Percentiles rank a stretch among this genome's conserved stretches.
These are phyloP conservation scores for Gephyroberyx darwinii DNA, from an alignment of 2,797 vertebrate genomes.

Conservation along the genomic window DNA sequence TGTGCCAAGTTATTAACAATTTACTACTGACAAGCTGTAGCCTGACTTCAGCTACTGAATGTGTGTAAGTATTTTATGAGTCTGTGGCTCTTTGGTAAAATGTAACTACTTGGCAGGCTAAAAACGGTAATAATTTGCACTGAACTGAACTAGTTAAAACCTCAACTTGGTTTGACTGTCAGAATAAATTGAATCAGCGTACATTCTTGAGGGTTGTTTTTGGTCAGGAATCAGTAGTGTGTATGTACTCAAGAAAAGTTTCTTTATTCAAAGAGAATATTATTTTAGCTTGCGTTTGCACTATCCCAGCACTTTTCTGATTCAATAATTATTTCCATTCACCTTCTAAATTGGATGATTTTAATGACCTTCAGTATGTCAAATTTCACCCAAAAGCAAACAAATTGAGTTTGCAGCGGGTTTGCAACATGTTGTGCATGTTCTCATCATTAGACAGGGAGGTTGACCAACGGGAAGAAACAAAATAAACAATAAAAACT, in stretches of 20 bases:
- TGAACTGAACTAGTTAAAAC: constrained; percentile 4
- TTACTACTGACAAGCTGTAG: constrained; percentile 38
- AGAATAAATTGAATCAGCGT: constrained; percentile 11
- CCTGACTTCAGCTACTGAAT: constrained; percentile 37
- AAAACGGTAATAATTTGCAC: constrained; percentile 30
- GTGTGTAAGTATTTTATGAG: constrained; percentile 16
- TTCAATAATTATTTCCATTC: no score
- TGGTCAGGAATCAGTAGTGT: constrained; percentile 6
- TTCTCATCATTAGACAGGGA: no score
- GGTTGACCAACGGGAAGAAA: neutral
- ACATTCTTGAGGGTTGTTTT: constrained; percentile 26
- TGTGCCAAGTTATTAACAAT: constrained; percentile 29
- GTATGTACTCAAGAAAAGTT: neutral
- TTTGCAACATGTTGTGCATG: no score
- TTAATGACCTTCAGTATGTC: neutral
- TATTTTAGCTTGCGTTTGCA: neutral
- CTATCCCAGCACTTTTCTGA: no score
- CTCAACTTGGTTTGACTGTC: constrained; percentile 19
- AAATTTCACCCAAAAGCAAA: neutral
- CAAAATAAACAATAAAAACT: no score
- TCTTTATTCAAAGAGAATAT: no score
- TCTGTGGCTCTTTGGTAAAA: constrained; percentile 34
- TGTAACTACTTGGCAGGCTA: constrained; percentile 12
- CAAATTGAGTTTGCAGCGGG: no score
- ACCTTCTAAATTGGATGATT: no score